Percentiles rank a stretch among this genome's conserved stretches.
Evolutionary conservation across 2,113 vertebrate genomes (phyloP).

Genomic region (Axis porcinus): DNA sequence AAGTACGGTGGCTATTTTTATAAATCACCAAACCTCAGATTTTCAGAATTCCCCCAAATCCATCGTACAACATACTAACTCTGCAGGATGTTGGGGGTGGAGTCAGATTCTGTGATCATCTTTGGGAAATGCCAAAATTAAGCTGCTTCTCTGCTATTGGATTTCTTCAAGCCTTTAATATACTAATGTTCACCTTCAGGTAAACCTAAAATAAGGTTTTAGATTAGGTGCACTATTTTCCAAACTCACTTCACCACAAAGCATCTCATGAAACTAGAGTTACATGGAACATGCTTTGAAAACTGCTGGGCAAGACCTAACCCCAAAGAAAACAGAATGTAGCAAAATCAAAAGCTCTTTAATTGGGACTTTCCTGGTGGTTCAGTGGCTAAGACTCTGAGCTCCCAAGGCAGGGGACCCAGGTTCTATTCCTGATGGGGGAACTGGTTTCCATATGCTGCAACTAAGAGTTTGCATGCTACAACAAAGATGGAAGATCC

Average conservation of each 20-base stretch:
- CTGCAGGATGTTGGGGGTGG: neutral
- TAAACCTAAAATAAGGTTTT: neutral
- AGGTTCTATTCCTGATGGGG: neutral
- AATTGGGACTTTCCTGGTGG: neutral
- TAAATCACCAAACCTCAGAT: neutral
- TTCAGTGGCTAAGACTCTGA: neutral
- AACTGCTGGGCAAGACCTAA: neutral
- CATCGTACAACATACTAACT: neutral
- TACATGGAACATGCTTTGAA: neutral
- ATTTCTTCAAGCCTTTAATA: neutral
- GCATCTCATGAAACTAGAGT: neutral
- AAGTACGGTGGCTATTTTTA: constrained; percentile 17
- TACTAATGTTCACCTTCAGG: neutral
- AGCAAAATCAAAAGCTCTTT: neutral
- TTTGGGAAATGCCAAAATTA: neutral
- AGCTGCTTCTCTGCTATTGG: neutral
- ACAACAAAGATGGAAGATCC: neutral
- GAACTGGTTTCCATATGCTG: neutral
- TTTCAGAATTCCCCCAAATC: neutral
- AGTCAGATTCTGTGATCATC: neutral
- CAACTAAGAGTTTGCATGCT: neutral
- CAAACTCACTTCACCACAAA: neutral
- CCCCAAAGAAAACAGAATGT: neutral
- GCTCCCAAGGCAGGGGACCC: neutral
- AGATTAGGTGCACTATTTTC: neutral